phyloP scores from a whole-genome alignment of 2,113 vertebrate genomes.

The Caranx melampygus region DNA sequence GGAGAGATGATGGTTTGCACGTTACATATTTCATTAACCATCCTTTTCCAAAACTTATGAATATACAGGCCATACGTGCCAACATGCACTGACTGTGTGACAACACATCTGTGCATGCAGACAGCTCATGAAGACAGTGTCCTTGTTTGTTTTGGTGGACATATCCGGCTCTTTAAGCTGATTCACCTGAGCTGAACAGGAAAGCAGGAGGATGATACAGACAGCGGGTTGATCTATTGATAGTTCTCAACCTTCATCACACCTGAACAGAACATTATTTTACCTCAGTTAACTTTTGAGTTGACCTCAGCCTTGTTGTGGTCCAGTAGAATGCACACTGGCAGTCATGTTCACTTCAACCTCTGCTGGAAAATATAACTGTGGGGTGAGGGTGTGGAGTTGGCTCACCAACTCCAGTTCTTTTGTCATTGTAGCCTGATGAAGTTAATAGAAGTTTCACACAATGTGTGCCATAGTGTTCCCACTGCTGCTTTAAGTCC shows the following conservation, averaged over 20 bases:
- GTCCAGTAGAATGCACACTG: no score
- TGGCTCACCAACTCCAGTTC: not conserved
- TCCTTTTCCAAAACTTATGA: not conserved
- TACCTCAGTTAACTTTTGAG: not conserved
- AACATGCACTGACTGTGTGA: not conserved
- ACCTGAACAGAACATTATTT: not conserved
- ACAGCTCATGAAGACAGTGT: not conserved
- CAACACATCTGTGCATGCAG: not conserved
- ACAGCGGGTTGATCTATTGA: conserved; percentile 7
- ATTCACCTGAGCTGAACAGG: conserved; percentile 11
- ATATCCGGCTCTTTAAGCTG: not conserved
- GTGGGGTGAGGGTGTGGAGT: not conserved
- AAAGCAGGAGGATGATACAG: conserved; percentile 3
- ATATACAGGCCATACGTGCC: no score
- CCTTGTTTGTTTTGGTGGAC: not conserved
- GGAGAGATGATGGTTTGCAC: not conserved
- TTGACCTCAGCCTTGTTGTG: not conserved
- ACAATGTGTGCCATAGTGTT: not conserved
- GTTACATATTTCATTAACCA: not conserved
- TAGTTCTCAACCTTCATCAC: not conserved
- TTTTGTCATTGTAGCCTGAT: not conserved
- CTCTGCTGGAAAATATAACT: not conserved
- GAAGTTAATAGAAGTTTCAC: not conserved
- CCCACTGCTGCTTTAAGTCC: not conserved
- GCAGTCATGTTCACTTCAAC: not conserved